phyloP scores from a whole-genome alignment of 2,797 vertebrate genomes.

The Chelon labrosus region DNA sequence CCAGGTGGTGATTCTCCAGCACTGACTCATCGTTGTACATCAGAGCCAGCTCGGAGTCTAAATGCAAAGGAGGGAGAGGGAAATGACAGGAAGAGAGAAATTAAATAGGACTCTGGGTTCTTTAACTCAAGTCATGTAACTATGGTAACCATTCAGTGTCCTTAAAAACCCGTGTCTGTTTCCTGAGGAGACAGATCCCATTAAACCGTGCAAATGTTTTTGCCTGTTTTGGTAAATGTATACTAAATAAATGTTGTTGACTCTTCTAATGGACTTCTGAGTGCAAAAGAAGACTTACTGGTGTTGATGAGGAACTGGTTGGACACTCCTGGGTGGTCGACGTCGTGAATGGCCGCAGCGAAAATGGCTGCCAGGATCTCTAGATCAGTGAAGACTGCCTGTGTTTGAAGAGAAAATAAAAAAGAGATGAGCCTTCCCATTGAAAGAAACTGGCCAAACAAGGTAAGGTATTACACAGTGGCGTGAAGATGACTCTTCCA shows the following conservation, averaged over 20 bases:
- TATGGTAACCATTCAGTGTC: slow-evolving; percentile 27
- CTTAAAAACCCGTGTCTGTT: slow-evolving; percentile 12
- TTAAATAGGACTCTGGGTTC: slow-evolving; percentile 38
- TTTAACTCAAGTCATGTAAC: slow-evolving; percentile 38
- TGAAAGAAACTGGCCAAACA: slow-evolving; percentile 15
- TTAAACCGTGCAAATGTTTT: slow-evolving; percentile 16
- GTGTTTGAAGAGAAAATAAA: slow-evolving; percentile 29
- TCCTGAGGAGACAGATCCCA: slow-evolving; percentile 19
- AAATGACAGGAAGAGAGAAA: slow-evolving; percentile 34
- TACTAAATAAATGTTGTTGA: slow-evolving; percentile 27
- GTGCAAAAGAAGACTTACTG: slow-evolving; percentile 87
- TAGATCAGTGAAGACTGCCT: slow-evolving; percentile 98
- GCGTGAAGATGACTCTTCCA: neutral
- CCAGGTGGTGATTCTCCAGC: slow-evolving; percentile 98
- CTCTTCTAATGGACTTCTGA: neutral
- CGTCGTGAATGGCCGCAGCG: slow-evolving; percentile 97
- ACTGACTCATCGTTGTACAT: slow-evolving; percentile 99
- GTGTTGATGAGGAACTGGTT: slow-evolving; percentile 99
- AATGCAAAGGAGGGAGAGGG: slow-evolving; percentile 14
- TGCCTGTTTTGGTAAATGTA: slow-evolving; percentile 7
- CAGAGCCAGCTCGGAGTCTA: slow-evolving; percentile 97
- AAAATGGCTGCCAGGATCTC: slow-evolving; percentile 98
- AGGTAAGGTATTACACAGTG: slow-evolving; percentile 14
- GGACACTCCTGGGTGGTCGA: slow-evolving; percentile 98
- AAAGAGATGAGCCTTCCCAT: slow-evolving; percentile 10